These are phyloP conservation scores for Pantelozetes paolii DNA, from an alignment of 2,888 invertebrate species.

Conservation along the genomic window DNA sequence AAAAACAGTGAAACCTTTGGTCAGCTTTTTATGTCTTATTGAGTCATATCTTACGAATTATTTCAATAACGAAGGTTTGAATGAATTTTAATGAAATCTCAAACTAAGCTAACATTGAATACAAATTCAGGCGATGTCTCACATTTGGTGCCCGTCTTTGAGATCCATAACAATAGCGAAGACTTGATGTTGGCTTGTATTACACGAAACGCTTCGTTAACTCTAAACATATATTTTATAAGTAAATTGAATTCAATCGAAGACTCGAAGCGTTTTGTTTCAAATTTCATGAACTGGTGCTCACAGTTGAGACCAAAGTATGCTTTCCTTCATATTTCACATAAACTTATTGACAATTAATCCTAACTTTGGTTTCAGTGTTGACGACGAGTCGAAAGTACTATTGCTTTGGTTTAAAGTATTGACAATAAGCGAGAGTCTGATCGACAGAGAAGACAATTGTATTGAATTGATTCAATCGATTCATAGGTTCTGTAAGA, in stretches of 20 bases:
- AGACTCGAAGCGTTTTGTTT: constrained; percentile 22
- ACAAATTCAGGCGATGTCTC: constrained; percentile 5
- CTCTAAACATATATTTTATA: constrained; percentile 9
- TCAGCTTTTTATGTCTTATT: neutral
- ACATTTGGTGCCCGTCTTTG: constrained; percentile 11
- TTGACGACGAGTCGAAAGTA: constrained; percentile 15
- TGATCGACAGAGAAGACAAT: constrained; percentile 22
- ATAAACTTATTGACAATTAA: neutral
- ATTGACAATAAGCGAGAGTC: constrained; percentile 13
- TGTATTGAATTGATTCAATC: constrained; percentile 26
- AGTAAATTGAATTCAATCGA: constrained; percentile 28
- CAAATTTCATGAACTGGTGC: constrained; percentile 30
- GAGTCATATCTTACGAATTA: constrained; percentile 16
- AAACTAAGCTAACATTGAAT: neutral
- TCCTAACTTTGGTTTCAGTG: neutral
- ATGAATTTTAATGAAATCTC: neutral
- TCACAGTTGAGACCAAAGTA: constrained; percentile 35
- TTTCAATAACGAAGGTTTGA: neutral
- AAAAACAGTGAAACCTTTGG: neutral
- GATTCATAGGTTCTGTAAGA: constrained; percentile 19
- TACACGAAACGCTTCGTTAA: constrained; percentile 19
- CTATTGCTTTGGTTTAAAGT: constrained; percentile 25
- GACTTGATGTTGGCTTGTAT: neutral
- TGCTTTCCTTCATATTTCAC: neutral
- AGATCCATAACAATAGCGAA: constrained; percentile 14